Percentiles rank a stretch among this genome's conserved stretches.
Conservation (phyloP, 1,140 invertebrate species). For the Acyrthosiphon pisum region DNA sequence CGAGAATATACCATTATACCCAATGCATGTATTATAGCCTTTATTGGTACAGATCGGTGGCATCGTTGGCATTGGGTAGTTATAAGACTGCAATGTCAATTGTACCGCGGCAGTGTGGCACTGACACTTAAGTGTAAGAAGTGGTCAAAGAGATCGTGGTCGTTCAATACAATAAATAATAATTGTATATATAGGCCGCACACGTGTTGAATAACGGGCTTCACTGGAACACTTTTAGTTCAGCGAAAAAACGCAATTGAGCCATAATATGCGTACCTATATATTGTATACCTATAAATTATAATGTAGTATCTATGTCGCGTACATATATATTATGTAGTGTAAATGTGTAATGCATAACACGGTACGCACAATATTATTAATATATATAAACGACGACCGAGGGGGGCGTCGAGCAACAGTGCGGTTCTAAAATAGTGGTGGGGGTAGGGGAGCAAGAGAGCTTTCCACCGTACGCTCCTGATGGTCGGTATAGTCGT, state of each 20-base stretch:
- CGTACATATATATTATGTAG: background rate
- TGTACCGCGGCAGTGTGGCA: background rate
- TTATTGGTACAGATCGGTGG: background rate
- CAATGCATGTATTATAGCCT: background rate
- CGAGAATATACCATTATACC: background rate
- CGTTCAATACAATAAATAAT: background rate
- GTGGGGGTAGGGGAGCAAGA: background rate
- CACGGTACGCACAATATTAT: background rate
- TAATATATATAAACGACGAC: background rate
- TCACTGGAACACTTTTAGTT: background rate
- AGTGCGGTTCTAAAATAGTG: background rate
- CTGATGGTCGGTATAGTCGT: conserved; percentile 23
- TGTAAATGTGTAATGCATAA: background rate
- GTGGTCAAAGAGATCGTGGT: background rate
- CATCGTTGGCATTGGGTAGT: background rate
- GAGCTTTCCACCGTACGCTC: conserved; percentile 41
- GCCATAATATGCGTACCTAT: background rate
- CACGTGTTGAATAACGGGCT: background rate
- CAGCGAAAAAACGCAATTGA: background rate
- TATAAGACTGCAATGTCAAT: background rate
- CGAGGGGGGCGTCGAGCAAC: background rate
- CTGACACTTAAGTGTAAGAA: background rate
- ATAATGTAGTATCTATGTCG: background rate
- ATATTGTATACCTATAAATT: background rate
- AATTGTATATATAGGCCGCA: background rate